Evolutionary conservation across 92 coral and sea anemone genomes (phyloP).

Genomic region (Palythoa grandiflora): DNA sequence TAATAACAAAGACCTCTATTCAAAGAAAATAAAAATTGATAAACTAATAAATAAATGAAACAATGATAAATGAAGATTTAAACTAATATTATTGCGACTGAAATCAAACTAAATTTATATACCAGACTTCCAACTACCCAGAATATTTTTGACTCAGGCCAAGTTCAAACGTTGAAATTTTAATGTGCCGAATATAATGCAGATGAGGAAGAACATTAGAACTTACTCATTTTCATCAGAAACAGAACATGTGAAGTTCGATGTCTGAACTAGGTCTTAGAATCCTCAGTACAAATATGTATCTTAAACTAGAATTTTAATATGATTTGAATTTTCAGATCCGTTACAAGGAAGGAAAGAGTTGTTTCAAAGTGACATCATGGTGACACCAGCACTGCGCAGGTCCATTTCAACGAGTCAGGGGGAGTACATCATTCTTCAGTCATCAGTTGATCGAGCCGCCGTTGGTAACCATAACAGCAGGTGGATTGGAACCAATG

Average conservation of each 20-base stretch:
- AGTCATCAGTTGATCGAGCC: slow-evolving; percentile 2
- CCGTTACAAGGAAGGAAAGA: neutral
- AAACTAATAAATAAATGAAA: too few relatives aligned
- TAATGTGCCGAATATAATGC: too few relatives aligned
- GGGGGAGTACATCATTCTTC: slow-evolving; percentile 19
- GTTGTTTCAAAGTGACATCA: slow-evolving; percentile 45
- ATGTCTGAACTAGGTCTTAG: too few relatives aligned
- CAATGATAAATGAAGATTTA: too few relatives aligned
- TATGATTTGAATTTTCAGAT: slow-evolving; percentile 2
- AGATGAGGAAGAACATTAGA: too few relatives aligned
- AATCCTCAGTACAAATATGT: neutral
- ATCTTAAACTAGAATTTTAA: neutral
- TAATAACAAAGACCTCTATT: neutral
- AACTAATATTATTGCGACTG: too few relatives aligned
- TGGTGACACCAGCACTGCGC: slow-evolving; percentile 34
- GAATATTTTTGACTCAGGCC: too few relatives aligned
- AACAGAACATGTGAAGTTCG: too few relatives aligned
- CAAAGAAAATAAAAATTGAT: neutral
- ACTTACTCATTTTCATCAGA: too few relatives aligned
- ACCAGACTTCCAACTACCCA: too few relatives aligned
- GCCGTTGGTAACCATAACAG: slow-evolving; percentile 31
- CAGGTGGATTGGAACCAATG: slow-evolving; percentile 34
- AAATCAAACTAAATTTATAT: too few relatives aligned
- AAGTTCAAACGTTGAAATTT: too few relatives aligned
- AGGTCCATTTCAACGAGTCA: slow-evolving; percentile 15